phyloP scores from a whole-genome alignment of 2,888 invertebrate species.

The Cantharis flavilabris region DNA sequence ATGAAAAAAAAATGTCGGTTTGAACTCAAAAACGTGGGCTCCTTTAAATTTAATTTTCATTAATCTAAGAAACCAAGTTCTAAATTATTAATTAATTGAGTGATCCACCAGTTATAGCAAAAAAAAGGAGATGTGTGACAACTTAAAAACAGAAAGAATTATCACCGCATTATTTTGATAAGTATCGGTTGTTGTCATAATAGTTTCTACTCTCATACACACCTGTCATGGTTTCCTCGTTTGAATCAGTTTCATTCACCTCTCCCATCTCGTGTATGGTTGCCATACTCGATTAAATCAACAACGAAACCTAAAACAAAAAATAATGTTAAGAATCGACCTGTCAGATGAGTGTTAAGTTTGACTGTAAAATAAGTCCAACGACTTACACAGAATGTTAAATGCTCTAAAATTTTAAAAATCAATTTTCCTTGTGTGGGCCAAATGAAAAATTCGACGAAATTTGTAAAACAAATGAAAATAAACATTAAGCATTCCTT shows the following conservation, averaged over 20 bases:
- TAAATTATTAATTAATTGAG: no score
- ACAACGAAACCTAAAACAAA: slow-evolving; percentile 9
- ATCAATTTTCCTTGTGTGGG: not conserved
- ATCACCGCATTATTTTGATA: not conserved
- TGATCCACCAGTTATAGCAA: no score
- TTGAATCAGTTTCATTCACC: slow-evolving; percentile 53
- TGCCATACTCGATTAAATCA: slow-evolving; percentile 50
- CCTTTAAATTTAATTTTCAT: no score
- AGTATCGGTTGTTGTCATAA: not conserved
- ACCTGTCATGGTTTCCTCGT: slow-evolving; percentile 49
- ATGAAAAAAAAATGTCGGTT: no score
- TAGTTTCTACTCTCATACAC: not conserved
- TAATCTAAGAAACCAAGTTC: no score
- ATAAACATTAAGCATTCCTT: not conserved
- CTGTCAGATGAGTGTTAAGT: not conserved
- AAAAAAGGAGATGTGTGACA: not conserved
- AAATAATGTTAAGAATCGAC: not conserved
- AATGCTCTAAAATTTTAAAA: not conserved
- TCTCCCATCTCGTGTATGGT: slow-evolving; percentile 54
- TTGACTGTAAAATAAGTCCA: not conserved
- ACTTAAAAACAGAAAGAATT: not conserved
- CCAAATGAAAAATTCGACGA: not conserved
- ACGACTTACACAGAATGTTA: not conserved
- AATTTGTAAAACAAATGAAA: not conserved
- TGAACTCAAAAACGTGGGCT: no score